Evolutionary conservation across 2,797 vertebrate genomes (phyloP).

Genomic region (Sciurus vulgaris): DNA sequence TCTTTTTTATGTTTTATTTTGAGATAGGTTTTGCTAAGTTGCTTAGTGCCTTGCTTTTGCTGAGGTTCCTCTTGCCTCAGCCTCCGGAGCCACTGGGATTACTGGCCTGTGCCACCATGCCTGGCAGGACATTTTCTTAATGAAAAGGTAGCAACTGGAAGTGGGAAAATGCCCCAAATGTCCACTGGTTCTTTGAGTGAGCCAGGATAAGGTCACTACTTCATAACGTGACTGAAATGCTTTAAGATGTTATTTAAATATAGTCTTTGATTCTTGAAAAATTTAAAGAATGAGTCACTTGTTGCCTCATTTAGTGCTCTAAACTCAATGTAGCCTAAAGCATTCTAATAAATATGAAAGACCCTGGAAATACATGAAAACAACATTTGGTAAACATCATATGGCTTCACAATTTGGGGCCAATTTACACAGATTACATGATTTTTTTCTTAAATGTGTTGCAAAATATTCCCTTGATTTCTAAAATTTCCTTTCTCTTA

Average conservation of each 20-base stretch:
- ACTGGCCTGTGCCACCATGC: too few relatives aligned
- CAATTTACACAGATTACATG: conserved; percentile 26
- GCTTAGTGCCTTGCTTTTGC: too few relatives aligned
- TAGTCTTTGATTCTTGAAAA: not conserved
- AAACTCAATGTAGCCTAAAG: conserved; percentile 68
- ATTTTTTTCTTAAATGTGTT: conserved; percentile 1
- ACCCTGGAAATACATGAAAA: conserved; percentile 57
- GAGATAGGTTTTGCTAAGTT: too few relatives aligned
- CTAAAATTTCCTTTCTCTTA: conserved; percentile 42
- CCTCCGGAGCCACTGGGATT: too few relatives aligned
- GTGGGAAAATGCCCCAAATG: conserved; percentile 13
- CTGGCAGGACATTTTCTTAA: conserved; percentile 22
- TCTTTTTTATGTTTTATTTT: too few relatives aligned
- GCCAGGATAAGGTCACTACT: not conserved
- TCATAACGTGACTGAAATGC: conserved; percentile 39
- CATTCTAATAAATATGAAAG: conserved; percentile 70
- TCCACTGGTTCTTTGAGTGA: not conserved
- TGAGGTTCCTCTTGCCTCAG: too few relatives aligned
- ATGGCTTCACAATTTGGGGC: conserved; percentile 54
- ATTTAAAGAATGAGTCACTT: conserved; percentile 52
- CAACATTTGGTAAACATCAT: conserved; percentile 71
- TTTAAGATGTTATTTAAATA: conserved; percentile 55
- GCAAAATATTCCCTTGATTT: conserved; percentile 38
- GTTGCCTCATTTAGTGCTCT: conserved; percentile 43
- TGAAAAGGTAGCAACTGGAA: not conserved